Conservation (phyloP, 64 coral and sea anemone species). For the Dendronephthya gigantea region DNA sequence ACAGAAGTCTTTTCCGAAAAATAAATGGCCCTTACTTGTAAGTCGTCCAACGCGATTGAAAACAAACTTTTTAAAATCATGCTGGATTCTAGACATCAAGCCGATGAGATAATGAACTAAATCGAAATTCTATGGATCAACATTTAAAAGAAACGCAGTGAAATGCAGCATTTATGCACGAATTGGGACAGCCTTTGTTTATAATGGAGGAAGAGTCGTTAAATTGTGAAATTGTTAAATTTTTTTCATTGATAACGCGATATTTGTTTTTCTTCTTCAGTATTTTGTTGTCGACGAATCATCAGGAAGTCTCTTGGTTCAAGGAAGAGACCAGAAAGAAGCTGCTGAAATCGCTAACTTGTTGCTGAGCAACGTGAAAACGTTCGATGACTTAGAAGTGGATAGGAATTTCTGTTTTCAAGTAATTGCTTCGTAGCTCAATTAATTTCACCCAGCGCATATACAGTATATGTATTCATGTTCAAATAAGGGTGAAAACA, state of each 20-base stretch:
- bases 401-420: slow-evolving; percentile 98
- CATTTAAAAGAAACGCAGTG: too few relatives aligned
- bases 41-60: not conserved
- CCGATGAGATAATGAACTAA: too few relatives aligned
- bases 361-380: slow-evolving; percentile 76
- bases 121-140: too few relatives aligned
- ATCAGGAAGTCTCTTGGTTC: slow-evolving; percentile 61
- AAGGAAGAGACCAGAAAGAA: slow-evolving; percentile 73
- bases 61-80: not conserved
- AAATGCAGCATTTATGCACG: too few relatives aligned
- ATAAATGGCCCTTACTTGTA: slow-evolving; percentile 94
- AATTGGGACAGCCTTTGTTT: too few relatives aligned
- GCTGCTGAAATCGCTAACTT: slow-evolving; percentile 79
- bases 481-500: too few relatives aligned
- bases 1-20: slow-evolving; percentile 91
- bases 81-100: too few relatives aligned
- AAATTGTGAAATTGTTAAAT: too few relatives aligned
- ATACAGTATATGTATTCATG: too few relatives aligned
- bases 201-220: too few relatives aligned
- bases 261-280: slow-evolving; percentile 27
- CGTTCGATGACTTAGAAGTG: slow-evolving; percentile 51
- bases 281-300: slow-evolving; percentile 89
- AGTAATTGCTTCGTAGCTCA: slow-evolving; percentile 20
- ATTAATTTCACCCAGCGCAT: not conserved
- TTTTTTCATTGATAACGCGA: not conserved